These are phyloP conservation scores for Sturmia bella DNA, from an alignment of 2,888 invertebrate species.

Conservation along the genomic window DNA sequence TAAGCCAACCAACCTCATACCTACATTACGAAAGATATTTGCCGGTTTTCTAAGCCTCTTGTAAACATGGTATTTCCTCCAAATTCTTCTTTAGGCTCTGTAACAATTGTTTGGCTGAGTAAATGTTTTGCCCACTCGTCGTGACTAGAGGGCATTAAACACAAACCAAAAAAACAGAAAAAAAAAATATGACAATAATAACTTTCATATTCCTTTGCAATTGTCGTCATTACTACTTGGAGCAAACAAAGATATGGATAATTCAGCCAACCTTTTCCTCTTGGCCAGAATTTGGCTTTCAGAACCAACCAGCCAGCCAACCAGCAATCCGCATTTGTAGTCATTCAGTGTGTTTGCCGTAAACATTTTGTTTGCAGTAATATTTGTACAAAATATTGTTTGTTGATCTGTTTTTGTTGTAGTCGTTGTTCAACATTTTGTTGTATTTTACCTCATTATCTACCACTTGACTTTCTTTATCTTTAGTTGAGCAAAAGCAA, in stretches of 20 bases:
- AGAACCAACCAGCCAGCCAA: not conserved
- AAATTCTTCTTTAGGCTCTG: constrained; percentile 34
- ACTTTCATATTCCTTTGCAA: constrained; percentile 49
- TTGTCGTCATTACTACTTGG: constrained; percentile 43
- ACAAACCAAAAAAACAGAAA: constrained; percentile 35
- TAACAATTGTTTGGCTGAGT: constrained; percentile 46
- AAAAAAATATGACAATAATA: too few species aligned
- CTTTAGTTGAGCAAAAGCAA: constrained; percentile 34
- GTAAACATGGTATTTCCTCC: constrained; percentile 34
- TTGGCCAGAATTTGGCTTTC: constrained; percentile 18
- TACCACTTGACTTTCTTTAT: constrained; percentile 68
- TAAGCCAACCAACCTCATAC: constrained; percentile 11
- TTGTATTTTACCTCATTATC: constrained; percentile 64
- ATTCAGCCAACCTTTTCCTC: constrained; percentile 37
- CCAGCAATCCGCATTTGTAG: constrained; percentile 1
- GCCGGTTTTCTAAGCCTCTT: constrained; percentile 42
- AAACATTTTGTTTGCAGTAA: constrained; percentile 34
- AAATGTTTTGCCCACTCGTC: constrained; percentile 65
- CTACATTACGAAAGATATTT: constrained; percentile 21
- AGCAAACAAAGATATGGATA: constrained; percentile 30
- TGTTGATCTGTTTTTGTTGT: constrained; percentile 49
- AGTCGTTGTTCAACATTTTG: constrained; percentile 50
- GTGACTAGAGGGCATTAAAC: constrained; percentile 63
- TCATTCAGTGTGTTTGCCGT: not conserved
- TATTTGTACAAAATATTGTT: constrained; percentile 53